Evolutionary conservation across 2,888 invertebrate genomes (phyloP).

Genomic region (Gastrophysa polygoni): DNA sequence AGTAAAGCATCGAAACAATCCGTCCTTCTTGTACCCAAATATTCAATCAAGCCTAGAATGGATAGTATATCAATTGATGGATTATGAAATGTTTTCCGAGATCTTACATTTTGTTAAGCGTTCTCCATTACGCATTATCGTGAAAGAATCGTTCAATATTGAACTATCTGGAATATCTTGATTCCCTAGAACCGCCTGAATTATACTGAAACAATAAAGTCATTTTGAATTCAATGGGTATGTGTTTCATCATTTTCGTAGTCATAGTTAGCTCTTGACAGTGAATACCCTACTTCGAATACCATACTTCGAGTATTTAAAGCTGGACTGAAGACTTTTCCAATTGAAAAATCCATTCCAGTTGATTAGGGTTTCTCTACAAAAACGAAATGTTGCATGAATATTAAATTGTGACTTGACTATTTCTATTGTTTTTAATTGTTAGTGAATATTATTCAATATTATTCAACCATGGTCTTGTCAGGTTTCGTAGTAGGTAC

Average conservation of each 20-base stretch:
- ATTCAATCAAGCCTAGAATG: slow-evolving; percentile 64
- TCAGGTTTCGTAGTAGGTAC: too few species aligned
- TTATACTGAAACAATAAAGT: slow-evolving; percentile 63
- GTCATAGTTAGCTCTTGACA: too few species aligned
- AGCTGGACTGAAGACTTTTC: too few species aligned
- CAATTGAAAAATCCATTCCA: too few species aligned
- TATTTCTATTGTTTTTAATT: too few species aligned
- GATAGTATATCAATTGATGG: background rate
- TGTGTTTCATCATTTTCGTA: background rate
- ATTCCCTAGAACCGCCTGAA: slow-evolving; percentile 77
- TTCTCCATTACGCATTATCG: slow-evolving; percentile 71
- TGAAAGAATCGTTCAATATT: slow-evolving; percentile 71
- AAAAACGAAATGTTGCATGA: too few species aligned
- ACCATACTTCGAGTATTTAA: too few species aligned
- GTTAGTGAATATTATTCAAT: too few species aligned
- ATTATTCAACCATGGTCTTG: too few species aligned
- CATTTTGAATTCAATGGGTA: background rate
- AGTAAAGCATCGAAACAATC: slow-evolving; percentile 62
- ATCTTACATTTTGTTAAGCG: slow-evolving; percentile 72
- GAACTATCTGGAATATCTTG: slow-evolving; percentile 71
- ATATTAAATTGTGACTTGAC: too few species aligned
- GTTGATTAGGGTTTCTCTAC: too few species aligned
- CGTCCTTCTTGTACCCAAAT: slow-evolving; percentile 57
- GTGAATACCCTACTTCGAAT: too few species aligned
- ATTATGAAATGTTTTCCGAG: background rate